These are phyloP conservation scores for Agelas oroides DNA, from an alignment of 37 sponge, comb jelly and placozoan genomes.

Conservation along the genomic window DNA sequence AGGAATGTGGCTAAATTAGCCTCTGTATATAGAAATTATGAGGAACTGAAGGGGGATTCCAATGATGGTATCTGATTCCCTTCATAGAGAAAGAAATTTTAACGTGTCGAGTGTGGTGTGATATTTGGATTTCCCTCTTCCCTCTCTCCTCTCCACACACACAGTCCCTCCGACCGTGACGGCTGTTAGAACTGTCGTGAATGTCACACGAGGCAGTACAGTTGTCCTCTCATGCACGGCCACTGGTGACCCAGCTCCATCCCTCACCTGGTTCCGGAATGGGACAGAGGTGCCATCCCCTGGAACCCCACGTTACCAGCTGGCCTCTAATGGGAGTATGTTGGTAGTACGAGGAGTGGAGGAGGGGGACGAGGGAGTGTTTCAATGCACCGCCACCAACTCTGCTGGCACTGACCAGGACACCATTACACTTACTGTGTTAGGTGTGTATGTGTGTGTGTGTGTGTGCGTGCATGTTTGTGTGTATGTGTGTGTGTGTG, in stretches of 20 bases:
- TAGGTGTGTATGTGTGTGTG: conserved; percentile 22
- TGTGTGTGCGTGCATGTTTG: too few species aligned
- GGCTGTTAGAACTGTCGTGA: conserved; percentile 9
- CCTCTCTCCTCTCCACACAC: too few species aligned
- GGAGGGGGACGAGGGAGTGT: conserved; percentile 56
- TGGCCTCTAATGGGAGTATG: conserved; percentile 8
- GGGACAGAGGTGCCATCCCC: background rate
- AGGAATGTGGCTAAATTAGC: too few species aligned
- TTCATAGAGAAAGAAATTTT: too few species aligned
- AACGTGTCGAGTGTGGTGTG: too few species aligned
- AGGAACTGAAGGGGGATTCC: too few species aligned
- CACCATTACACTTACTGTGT: conserved; percentile 22
- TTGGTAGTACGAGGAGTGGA: background rate
- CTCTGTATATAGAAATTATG: too few species aligned
- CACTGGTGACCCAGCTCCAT: conserved; percentile 45
- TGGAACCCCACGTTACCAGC: conserved; percentile 14
- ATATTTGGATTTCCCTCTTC: too few species aligned
- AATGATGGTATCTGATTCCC: too few species aligned
- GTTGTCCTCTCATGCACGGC: conserved; percentile 11
- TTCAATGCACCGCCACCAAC: conserved; percentile 50
- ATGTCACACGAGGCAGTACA: background rate
- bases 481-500: too few species aligned
- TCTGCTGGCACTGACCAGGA: conserved; percentile 31
- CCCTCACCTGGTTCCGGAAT: conserved; percentile 30
- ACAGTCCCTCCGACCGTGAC: conserved; percentile 32